Percentiles rank a stretch among this genome's conserved stretches.
These are phyloP conservation scores for Busseola fusca DNA, from an alignment of 2,888 invertebrate species.

Conservation along the genomic window DNA sequence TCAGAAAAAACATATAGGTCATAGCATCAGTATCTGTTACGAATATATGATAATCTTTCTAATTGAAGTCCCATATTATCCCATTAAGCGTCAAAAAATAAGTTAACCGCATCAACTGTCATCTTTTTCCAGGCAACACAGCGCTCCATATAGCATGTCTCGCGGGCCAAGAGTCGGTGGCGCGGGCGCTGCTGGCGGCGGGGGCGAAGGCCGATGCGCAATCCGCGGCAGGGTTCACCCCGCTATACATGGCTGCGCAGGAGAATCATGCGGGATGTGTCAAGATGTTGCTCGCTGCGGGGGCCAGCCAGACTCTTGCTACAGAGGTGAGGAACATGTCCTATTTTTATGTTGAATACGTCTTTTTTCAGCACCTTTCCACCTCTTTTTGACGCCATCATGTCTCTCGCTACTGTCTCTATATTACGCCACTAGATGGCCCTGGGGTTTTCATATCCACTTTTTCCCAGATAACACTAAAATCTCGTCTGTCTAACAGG, in stretches of 20 bases:
- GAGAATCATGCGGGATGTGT: constrained; percentile 98
- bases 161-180: constrained; percentile 98
- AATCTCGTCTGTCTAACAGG: background rate
- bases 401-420: background rate
- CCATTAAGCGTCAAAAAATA: background rate
- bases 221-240: constrained; percentile 99
- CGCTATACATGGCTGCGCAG: constrained; percentile 99
- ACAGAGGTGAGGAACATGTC: constrained; percentile 94
- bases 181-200: constrained; percentile 96
- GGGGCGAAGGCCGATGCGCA: constrained; percentile 99
- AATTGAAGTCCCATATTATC: background rate
- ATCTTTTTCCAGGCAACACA: constrained; percentile 90
- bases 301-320: constrained; percentile 98
- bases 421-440: background rate
- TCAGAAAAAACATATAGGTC: no score
- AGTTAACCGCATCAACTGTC: background rate
- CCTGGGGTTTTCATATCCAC: background rate
- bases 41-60: background rate
- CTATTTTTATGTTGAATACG: background rate
- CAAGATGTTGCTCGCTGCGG: constrained; percentile 95
- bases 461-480: background rate
- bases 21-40: background rate
- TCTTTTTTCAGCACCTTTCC: background rate
- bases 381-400: background rate
- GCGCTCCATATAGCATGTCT: constrained; percentile 99